These are phyloP conservation scores for Ophonus ardosiacus DNA, from an alignment of 2,888 invertebrate genomes.

Conservation along the genomic window DNA sequence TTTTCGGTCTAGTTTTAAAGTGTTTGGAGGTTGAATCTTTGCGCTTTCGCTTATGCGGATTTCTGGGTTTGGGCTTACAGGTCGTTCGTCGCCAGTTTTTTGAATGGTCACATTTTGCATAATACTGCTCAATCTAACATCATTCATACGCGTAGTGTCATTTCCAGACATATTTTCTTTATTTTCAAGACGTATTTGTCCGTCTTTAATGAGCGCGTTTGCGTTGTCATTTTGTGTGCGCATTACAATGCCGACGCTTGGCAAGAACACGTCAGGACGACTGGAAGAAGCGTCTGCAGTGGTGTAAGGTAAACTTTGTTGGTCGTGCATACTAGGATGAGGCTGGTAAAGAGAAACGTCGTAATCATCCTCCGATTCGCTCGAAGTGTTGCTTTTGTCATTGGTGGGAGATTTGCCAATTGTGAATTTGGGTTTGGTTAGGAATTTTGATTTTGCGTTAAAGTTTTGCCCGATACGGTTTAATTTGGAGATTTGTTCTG, in stretches of 20 bases:
- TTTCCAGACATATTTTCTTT: constrained; percentile 72
- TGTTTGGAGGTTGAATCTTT: constrained; percentile 78
- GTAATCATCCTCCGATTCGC: constrained; percentile 83
- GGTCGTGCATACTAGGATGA: constrained; percentile 69
- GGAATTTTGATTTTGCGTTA: constrained; percentile 78
- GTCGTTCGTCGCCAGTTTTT: constrained; percentile 37
- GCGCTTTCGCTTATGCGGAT: constrained; percentile 77
- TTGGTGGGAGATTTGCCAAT: constrained; percentile 76
- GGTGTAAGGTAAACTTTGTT: constrained; percentile 41
- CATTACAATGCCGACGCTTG: constrained; percentile 83
- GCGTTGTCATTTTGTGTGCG: constrained; percentile 67
- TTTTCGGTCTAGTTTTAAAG: constrained; percentile 79
- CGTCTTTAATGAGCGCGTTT: constrained; percentile 10
- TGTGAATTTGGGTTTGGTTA: constrained; percentile 75
- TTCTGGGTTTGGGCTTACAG: constrained; percentile 80
- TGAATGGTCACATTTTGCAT: constrained; percentile 73
- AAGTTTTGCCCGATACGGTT: constrained; percentile 84
- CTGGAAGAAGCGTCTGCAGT: constrained; percentile 56
- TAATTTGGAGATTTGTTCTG: constrained; percentile 91
- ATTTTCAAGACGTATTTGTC: constrained; percentile 69
- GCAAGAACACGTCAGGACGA: constrained; percentile 77
- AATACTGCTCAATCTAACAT: constrained; percentile 74
- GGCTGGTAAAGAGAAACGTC: constrained; percentile 79
- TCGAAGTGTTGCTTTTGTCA: constrained; percentile 78
- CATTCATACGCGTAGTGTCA: constrained; percentile 72